These are phyloP conservation scores for Phoebastria nigripes DNA, from an alignment of 2,797 vertebrate species.

Conservation along the genomic window DNA sequence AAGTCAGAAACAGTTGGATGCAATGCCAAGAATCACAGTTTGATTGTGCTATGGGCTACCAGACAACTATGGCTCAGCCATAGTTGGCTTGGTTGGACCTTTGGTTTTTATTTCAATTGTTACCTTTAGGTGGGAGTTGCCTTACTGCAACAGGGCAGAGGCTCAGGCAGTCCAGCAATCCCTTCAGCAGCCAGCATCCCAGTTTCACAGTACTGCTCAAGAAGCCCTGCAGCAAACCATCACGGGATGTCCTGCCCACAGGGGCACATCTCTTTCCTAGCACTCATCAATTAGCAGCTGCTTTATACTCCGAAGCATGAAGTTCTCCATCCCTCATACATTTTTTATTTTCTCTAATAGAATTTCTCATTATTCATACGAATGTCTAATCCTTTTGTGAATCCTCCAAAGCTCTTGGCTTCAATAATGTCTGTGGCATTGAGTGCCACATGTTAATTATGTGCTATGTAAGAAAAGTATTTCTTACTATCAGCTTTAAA, in stretches of 20 bases:
- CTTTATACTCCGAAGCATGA: conserved; percentile 25
- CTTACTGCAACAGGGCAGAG: not conserved
- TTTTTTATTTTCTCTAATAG: conserved; percentile 66
- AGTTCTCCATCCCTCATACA: conserved; percentile 40
- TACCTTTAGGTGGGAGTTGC: not conserved
- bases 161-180: not conserved
- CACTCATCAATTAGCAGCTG: conserved; percentile 17
- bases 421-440: conserved; percentile 40
- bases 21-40: not conserved
- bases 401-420: conserved; percentile 55
- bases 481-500: conserved; percentile 50
- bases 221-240: not conserved
- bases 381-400: conserved; percentile 59
- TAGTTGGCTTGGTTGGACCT: not conserved
- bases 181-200: not conserved
- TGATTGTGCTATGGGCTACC: not conserved
- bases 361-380: conserved; percentile 63
- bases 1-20: not conserved
- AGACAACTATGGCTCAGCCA: not conserved
- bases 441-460: conserved; percentile 58
- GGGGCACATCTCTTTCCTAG: not conserved
- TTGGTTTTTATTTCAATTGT: not conserved
- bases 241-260: not conserved
- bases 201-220: not conserved
- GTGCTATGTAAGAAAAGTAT: not conserved